Evolutionary conservation across 2,888 invertebrate genomes (phyloP).

Genomic region (Hydropsyche betteni): DNA sequence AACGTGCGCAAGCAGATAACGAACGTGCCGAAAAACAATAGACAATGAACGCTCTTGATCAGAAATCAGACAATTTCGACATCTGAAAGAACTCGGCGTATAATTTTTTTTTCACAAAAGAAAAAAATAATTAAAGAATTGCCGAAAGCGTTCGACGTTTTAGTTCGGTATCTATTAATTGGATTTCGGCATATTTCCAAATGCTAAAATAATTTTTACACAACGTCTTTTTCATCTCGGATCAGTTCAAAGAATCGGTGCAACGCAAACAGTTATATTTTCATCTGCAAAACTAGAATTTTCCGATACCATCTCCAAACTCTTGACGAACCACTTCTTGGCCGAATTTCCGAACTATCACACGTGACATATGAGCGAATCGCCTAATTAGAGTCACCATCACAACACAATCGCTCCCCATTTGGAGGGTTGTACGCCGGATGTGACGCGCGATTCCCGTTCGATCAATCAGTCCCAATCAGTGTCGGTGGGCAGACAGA

Average conservation of each 20-base stretch:
- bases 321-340: no score
- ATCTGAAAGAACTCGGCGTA: not conserved
- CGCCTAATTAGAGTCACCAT: no score
- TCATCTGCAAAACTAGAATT: no score
- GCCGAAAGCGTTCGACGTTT: slow-evolving; percentile 6
- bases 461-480: slow-evolving; percentile 40
- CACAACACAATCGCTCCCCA: not conserved
- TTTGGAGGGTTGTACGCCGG: slow-evolving; percentile 14
- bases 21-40: not conserved
- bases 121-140: slow-evolving; percentile 8
- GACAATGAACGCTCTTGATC: slow-evolving; percentile 29
- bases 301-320: no score
- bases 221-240: not conserved
- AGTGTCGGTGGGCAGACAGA: slow-evolving; percentile 6
- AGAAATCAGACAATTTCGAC: slow-evolving; percentile 16
- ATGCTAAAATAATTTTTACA: not conserved
- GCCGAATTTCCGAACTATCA: no score
- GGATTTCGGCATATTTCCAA: slow-evolving; percentile 29
- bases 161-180: slow-evolving; percentile 22
- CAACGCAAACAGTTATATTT: no score
- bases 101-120: not conserved
- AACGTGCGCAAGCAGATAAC: slow-evolving; percentile 2
- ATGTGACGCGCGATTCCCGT: slow-evolving; percentile 40
- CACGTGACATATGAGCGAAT: no score
- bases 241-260: not conserved